Percentiles rank a stretch among this genome's conserved stretches.
Conservation (phyloP, 2,888 invertebrate species). For the Lymantria dispar region DNA sequence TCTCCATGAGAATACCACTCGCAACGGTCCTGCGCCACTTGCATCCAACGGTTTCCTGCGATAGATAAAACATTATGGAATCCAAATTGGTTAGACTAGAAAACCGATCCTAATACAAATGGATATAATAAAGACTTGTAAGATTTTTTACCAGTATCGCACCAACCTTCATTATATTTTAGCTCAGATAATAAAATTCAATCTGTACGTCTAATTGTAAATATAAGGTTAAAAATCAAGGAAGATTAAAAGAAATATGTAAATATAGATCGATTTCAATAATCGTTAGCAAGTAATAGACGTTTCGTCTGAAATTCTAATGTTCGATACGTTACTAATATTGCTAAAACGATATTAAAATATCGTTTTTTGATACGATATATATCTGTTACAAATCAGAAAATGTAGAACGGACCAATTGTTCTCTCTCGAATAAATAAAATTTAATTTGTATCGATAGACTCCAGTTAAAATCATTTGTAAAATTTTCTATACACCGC, state of each 20-base stretch:
- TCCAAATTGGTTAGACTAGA: too few relatives aligned
- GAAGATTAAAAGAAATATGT: conserved; percentile 22
- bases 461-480: conserved; percentile 32
- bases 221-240: conserved; percentile 15
- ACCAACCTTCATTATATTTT: too few relatives aligned
- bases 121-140: too few relatives aligned
- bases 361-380: conserved; percentile 21
- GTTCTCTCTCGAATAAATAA: conserved; percentile 27
- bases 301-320: conserved; percentile 7
- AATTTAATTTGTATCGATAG: conserved; percentile 19
- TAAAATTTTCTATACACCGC: conserved; percentile 31
- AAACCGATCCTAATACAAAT: too few relatives aligned
- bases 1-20: too few relatives aligned
- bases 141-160: too few relatives aligned
- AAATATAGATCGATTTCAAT: conserved; percentile 27
- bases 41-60: too few relatives aligned
- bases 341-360: conserved; percentile 17
- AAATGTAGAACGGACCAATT: conserved; percentile 36
- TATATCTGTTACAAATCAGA: conserved; percentile 32
- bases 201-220: conserved; percentile 1
- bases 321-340: conserved; percentile 12
- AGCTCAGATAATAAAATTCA: not conserved
- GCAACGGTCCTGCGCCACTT: too few relatives aligned
- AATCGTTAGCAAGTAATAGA: conserved; percentile 25
- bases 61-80: too few relatives aligned